Evolutionary conservation across 1,140 invertebrate species (phyloP), one percentile per base, ranked within the genome.

Genomic region (Brachionus calyciflorus): DNA sequence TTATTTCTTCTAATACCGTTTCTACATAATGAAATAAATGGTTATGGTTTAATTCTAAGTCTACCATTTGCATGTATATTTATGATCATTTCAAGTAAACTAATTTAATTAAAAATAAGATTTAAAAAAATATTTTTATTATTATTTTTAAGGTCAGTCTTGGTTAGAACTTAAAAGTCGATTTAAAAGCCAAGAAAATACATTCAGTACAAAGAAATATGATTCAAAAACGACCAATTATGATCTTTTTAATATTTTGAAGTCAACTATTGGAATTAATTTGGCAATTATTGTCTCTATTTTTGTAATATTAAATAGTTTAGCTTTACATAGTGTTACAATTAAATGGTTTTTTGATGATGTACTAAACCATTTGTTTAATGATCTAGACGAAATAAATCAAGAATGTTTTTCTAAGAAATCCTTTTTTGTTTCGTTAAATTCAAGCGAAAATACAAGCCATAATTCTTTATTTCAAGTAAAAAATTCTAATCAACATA

Each of bases 311-410:
- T 12, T 44, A 10, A 65, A 65, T 28, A 19, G 60, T 10, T 12
- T 65, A 12, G 33, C 40, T 9, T 14, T 65, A 0, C 60, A 65
- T 44, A 44, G 37, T 44, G 3, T 44, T 9, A 65, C 60, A 21
- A 65, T 65, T 6, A 65, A 65, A 37, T 65, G 60, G 60, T 65
- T 65, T 17, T 65, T 44, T 21, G 37, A 65, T 1, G 60, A 65
- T 24, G 44, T 65, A 44, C 5, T 17, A 2, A 65, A 65, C 1
- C 60, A 65, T 65, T 28, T 65, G 19, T 65, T 65, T 24, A 37
- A 65, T 65, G 41, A 44, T 65, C 21, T 65, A 41, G 60, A 65
- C 40, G 7, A 65, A 12, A n/a, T 41, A 19, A 37, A 65, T 7
- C 19, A 24, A 44, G 60, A 65, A 14, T 65, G 60, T 24, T 3